phyloP scores from a whole-genome alignment of 2,888 invertebrate genomes.

The Liopterus haemorrhoidalis region DNA sequence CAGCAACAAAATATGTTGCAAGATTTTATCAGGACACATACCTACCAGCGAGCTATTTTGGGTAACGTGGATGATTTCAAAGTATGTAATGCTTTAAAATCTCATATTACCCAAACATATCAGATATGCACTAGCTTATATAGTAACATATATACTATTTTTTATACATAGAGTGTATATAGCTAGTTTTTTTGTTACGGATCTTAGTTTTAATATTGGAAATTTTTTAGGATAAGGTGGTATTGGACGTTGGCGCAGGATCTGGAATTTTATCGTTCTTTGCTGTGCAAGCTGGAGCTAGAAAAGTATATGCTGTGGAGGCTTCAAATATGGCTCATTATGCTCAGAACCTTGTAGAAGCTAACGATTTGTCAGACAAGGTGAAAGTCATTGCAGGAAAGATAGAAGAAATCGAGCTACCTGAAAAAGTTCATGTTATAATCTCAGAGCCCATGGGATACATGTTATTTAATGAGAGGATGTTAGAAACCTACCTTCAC shows the following conservation, averaged over 20 bases:
- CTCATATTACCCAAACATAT: neutral
- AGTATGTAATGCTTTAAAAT: constrained; percentile 31
- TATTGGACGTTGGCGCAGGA: constrained; percentile 97
- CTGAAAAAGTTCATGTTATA: constrained; percentile 93
- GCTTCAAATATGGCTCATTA: constrained; percentile 98
- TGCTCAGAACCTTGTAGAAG: constrained; percentile 82
- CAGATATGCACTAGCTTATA: neutral
- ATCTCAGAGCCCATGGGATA: constrained; percentile 99
- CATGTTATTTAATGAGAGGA: constrained; percentile 98
- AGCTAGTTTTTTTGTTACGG: neutral
- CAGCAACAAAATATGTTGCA: constrained; percentile 99
- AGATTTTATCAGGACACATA: constrained; percentile 96
- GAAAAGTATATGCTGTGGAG: constrained; percentile 97
- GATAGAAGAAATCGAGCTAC: constrained; percentile 95
- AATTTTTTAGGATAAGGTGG: constrained; percentile 65
- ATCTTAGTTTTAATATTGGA: neutral
- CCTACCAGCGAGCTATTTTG: constrained; percentile 95
- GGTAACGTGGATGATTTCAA: constrained; percentile 89
- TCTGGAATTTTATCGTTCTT: constrained; percentile 98
- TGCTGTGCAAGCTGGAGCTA: constrained; percentile 95
- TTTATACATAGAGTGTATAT: neutral
- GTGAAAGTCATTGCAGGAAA: constrained; percentile 94
- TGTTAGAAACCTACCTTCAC: constrained; percentile 97
- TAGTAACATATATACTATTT: constrained; percentile 2
- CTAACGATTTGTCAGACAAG: constrained; percentile 81